These are phyloP conservation scores for Gonocerus acuteangulatus DNA, from an alignment of 2,888 invertebrate genomes.

Conservation along the genomic window DNA sequence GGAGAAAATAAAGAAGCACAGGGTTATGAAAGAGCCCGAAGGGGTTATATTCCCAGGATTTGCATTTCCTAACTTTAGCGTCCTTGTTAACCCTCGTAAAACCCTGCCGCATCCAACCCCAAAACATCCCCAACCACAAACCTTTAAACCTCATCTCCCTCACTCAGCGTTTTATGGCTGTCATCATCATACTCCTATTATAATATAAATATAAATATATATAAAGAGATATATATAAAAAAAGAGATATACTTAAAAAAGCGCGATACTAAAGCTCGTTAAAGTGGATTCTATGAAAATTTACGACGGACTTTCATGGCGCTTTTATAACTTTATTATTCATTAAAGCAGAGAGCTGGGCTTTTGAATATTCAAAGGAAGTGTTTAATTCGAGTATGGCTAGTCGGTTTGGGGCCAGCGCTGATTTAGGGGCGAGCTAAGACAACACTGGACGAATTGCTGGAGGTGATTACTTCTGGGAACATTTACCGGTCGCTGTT, in stretches of 20 bases:
- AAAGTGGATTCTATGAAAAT: constrained; percentile 13
- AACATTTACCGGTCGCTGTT: too few species aligned
- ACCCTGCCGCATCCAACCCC: constrained; percentile 22
- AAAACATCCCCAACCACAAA: constrained; percentile 30
- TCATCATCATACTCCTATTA: constrained; percentile 32
- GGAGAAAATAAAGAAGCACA: constrained; percentile 4
- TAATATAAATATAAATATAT: constrained; percentile 27
- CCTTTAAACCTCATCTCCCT: constrained; percentile 32
- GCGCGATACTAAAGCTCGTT: background rate
- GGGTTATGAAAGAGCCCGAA: background rate
- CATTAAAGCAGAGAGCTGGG: too few species aligned
- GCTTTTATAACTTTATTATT: too few species aligned
- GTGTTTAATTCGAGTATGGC: too few species aligned
- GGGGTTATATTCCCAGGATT: constrained; percentile 29
- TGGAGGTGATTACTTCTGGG: too few species aligned
- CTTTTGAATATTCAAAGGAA: too few species aligned
- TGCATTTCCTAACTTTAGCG: constrained; percentile 33
- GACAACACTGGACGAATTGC: too few species aligned
- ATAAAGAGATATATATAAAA: background rate
- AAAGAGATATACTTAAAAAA: background rate
- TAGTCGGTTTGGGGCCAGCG: too few species aligned
- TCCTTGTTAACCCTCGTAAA: constrained; percentile 32
- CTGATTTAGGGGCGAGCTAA: too few species aligned
- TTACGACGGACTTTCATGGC: background rate
- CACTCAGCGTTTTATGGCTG: constrained; percentile 31